Conservation (phyloP, 1,140 invertebrate species). For the Cotesia typhae region DNA sequence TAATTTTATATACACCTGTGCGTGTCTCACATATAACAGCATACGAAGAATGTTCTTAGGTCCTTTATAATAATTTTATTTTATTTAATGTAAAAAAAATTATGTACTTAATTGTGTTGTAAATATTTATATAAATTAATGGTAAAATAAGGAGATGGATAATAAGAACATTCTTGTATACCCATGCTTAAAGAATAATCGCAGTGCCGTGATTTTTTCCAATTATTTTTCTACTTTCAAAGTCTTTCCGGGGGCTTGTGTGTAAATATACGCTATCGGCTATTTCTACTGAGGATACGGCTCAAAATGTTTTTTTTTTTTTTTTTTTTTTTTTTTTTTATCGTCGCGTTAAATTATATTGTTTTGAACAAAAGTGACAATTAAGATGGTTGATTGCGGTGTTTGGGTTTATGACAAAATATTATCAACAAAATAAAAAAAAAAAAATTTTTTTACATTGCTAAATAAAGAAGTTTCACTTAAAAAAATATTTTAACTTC, state of each 20-base stretch:
- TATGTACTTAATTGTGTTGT: constrained; percentile 40
- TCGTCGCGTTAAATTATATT: constrained; percentile 4
- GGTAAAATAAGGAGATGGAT: constrained; percentile 31
- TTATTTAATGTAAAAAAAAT: too few relatives aligned
- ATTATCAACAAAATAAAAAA: too few relatives aligned
- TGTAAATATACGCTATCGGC: constrained; percentile 71
- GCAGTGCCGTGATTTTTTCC: constrained; percentile 14
- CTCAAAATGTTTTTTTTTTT: constrained; percentile 15
- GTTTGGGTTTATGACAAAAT: too few relatives aligned
- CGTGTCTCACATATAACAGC: constrained; percentile 58
- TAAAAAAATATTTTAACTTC: too few relatives aligned
- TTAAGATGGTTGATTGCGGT: too few relatives aligned
- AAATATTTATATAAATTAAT: constrained; percentile 7
- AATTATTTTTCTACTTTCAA: constrained; percentile 43
- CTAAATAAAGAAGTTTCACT: too few relatives aligned
- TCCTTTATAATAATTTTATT: neutral
- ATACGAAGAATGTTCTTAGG: constrained; percentile 69
- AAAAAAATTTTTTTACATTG: too few relatives aligned
- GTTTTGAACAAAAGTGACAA: too few relatives aligned
- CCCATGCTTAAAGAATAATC: constrained; percentile 63
- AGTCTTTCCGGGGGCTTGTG: constrained; percentile 63
- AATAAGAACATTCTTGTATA: constrained; percentile 75
- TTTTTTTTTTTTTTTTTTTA: neutral
- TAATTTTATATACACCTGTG: constrained; percentile 30
- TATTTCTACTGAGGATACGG: constrained; percentile 46